These are phyloP conservation scores for Zophobas morio DNA, from an alignment of 1,140 invertebrate genomes.

Conservation along the genomic window DNA sequence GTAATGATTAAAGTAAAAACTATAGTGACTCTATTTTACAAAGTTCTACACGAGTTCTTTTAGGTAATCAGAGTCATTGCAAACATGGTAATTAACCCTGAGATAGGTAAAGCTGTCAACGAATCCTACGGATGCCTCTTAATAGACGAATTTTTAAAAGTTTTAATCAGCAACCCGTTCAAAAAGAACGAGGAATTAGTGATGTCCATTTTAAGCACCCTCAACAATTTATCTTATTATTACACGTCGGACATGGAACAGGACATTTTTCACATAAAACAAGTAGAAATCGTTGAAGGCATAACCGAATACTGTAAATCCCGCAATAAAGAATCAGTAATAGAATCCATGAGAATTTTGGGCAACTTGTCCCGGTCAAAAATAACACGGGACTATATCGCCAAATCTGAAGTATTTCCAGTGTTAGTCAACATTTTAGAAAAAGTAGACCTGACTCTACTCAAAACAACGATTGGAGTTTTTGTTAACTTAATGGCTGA, in stretches of 20 bases:
- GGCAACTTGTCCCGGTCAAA: conserved; percentile 78
- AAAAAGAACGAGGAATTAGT: conserved; percentile 77
- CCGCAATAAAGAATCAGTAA: conserved; percentile 72
- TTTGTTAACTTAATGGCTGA: conserved; percentile 80
- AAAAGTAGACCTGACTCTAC: conserved; percentile 71
- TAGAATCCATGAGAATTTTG: conserved; percentile 77
- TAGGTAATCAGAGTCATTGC: conserved; percentile 78
- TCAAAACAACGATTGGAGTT: conserved; percentile 77
- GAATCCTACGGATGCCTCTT: conserved; percentile 65
- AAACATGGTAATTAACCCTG: conserved; percentile 81
- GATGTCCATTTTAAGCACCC: conserved; percentile 74
- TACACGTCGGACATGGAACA: conserved; percentile 65
- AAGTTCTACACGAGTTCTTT: not conserved
- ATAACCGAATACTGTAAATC: conserved; percentile 63
- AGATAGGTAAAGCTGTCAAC: conserved; percentile 75
- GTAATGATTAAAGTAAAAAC: conserved; percentile 73
- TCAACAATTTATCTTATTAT: conserved; percentile 81
- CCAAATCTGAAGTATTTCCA: conserved; percentile 68
- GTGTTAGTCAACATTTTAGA: conserved; percentile 59
- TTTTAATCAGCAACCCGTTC: conserved; percentile 70
- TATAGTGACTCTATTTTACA: conserved; percentile 19
- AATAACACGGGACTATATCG: conserved; percentile 72
- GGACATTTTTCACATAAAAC: conserved; percentile 65
- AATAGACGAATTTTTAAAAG: conserved; percentile 71
- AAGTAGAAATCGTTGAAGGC: conserved; percentile 65